Percentiles rank a stretch among this genome's conserved stretches.
Conservation (phyloP, 1,140 invertebrate species). For the Neomicropteryx cornuta region DNA sequence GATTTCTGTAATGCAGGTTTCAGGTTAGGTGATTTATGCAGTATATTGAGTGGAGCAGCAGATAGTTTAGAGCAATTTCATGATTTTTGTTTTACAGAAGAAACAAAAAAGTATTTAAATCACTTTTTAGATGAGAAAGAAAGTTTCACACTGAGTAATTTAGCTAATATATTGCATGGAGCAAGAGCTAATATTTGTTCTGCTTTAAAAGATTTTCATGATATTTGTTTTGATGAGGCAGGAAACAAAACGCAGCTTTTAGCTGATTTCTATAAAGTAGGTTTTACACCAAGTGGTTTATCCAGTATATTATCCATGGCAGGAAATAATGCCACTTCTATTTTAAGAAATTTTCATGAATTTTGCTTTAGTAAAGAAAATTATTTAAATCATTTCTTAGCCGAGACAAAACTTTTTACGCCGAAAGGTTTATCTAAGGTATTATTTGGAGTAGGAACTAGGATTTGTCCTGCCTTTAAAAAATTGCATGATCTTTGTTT, state of each 20-base stretch:
- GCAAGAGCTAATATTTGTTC: conserved; percentile 17
- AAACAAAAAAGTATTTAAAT: conserved; percentile 16
- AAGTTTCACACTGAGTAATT: conserved; percentile 15
- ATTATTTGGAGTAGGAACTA: conserved; percentile 16
- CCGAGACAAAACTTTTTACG: conserved; percentile 15
- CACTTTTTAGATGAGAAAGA: conserved; percentile 14
- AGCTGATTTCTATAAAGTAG: conserved; percentile 16
- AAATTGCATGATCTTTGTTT: conserved; percentile 23
- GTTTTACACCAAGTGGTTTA: conserved; percentile 17
- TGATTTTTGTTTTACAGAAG: conserved; percentile 19
- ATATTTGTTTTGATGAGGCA: conserved; percentile 19
- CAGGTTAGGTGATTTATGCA: conserved; percentile 15
- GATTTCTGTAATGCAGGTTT: conserved; percentile 20
- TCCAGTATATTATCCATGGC: conserved; percentile 18
- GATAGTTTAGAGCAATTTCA: conserved; percentile 17
- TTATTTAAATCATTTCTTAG: conserved; percentile 15
- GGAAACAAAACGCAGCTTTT: conserved; percentile 17
- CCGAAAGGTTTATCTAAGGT: conserved; percentile 17
- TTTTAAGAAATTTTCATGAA: conserved; percentile 21
- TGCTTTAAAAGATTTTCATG: conserved; percentile 20
- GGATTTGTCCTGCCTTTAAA: conserved; percentile 17
- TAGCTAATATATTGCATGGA: conserved; percentile 19
- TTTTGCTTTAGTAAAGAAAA: conserved; percentile 18
- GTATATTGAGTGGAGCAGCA: conserved; percentile 15
- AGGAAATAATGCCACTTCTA: conserved; percentile 19